These are phyloP conservation scores for Hippocampus zosterae DNA, from an alignment of 2,113 vertebrate genomes.

Conservation along the genomic window DNA sequence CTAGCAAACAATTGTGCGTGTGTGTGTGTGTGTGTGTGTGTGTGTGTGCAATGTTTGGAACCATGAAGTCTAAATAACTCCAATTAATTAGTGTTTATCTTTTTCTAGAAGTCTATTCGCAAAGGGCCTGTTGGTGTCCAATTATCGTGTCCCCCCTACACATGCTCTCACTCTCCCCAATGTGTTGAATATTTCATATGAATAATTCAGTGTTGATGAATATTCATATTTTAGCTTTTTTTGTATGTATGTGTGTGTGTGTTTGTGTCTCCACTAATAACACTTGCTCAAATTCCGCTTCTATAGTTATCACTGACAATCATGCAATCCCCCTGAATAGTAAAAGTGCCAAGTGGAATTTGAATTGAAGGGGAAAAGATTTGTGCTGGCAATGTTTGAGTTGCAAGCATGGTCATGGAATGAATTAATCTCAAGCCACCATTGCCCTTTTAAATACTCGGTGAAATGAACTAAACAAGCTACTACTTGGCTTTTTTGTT, in stretches of 20 bases:
- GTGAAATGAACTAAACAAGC: not conserved
- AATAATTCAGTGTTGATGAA: slow-evolving; percentile 33
- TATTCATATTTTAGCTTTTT: slow-evolving; percentile 34
- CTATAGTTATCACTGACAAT: not conserved
- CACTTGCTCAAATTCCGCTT: not conserved
- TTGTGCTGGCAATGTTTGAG: too few species aligned
- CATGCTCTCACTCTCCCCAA: slow-evolving; percentile 28
- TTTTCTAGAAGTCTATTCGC: slow-evolving; percentile 45
- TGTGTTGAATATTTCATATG: slow-evolving; percentile 47
- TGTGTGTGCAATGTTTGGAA: not conserved
- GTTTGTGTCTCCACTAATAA: slow-evolving; percentile 24
- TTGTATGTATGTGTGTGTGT: too few species aligned
- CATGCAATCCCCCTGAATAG: not conserved
- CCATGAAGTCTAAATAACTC: slow-evolving; percentile 35
- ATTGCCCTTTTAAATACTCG: too few species aligned
- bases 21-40: not conserved
- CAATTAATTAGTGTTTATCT: slow-evolving; percentile 32
- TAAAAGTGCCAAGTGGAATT: not conserved
- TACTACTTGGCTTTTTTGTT: not conserved
- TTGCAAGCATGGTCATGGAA: too few species aligned
- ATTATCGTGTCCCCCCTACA: slow-evolving; percentile 28
- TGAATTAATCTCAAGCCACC: too few species aligned
- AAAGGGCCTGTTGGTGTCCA: slow-evolving; percentile 34
- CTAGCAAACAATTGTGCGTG: not conserved
- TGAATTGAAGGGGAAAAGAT: too few species aligned